A percentile compares a stretch with the other conserved stretches of the same genome.
These are phyloP conservation scores for Apogon hyalosoma DNA, from an alignment of 2,797 vertebrate species.

Conservation along the genomic window DNA sequence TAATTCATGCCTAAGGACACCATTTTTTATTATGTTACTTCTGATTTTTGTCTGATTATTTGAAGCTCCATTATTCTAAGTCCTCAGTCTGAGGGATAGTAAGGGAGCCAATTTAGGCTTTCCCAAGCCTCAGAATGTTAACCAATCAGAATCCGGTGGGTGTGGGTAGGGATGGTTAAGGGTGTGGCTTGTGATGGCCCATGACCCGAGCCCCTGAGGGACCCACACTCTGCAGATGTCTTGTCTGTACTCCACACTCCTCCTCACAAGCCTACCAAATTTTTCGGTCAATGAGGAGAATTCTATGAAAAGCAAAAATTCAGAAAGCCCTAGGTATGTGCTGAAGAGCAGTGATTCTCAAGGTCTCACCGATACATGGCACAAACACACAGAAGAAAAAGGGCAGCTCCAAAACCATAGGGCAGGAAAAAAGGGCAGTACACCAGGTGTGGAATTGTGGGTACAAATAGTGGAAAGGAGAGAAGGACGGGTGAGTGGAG, in stretches of 20 bases:
- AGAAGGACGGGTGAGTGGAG: constrained; percentile 58
- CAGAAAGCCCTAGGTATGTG: constrained; percentile 39
- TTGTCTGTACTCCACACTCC: constrained; percentile 45
- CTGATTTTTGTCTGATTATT: constrained; percentile 40
- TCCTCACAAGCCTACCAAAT: constrained; percentile 39
- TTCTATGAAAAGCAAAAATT: constrained; percentile 44
- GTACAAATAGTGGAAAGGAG: constrained; percentile 54
- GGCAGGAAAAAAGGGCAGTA: constrained; percentile 41
- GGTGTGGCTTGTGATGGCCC: constrained; percentile 73
- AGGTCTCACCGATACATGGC: constrained; percentile 45
- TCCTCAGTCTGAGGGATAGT: constrained; percentile 31
- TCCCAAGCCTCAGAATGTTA: constrained; percentile 48
- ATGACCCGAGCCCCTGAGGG: constrained; percentile 70
- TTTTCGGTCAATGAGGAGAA: constrained; percentile 44
- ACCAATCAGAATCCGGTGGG: constrained; percentile 71
- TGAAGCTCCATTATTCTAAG: constrained; percentile 35
- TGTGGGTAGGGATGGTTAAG: constrained; percentile 46
- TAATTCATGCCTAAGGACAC: constrained; percentile 45
- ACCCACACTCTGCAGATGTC: constrained; percentile 66
- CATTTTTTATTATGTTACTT: constrained; percentile 16
- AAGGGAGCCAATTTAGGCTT: constrained; percentile 50
- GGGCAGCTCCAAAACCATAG: constrained; percentile 50
- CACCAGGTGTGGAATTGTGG: constrained; percentile 63
- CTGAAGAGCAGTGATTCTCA: constrained; percentile 40
- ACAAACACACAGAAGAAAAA: constrained; percentile 32